A percentile compares a stretch with the other conserved stretches of the same genome.
These are phyloP conservation scores for Cynopterus brachyotis DNA, from an alignment of 2,113 vertebrate genomes.

Conservation along the genomic window DNA sequence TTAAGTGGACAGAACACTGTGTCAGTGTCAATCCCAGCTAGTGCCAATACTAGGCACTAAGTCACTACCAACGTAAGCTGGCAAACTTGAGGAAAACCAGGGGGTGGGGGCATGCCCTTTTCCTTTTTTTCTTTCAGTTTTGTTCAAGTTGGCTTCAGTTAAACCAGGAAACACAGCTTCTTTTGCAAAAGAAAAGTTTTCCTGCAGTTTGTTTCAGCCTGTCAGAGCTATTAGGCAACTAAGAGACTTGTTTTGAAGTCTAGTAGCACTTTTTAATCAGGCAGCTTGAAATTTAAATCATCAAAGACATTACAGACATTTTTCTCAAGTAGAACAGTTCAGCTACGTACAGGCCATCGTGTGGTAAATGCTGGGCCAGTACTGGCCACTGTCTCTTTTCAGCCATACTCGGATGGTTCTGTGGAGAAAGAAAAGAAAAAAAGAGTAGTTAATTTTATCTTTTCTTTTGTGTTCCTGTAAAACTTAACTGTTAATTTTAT, in stretches of 20 bases:
- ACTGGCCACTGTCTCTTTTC: slow-evolving; percentile 97
- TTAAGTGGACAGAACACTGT: accelerated
- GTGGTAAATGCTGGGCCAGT: slow-evolving; percentile 97
- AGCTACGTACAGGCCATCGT: slow-evolving; percentile 93
- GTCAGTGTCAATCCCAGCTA: background rate
- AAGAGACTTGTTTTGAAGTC: background rate
- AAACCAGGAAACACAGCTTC: background rate
- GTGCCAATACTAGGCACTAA: background rate
- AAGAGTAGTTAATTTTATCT: background rate
- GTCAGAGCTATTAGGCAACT: background rate
- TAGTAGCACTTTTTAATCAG: background rate
- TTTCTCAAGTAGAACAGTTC: background rate
- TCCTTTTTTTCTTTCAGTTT: background rate
- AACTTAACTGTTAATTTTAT: background rate
- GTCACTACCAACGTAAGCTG: accelerated
- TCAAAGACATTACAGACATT: background rate
- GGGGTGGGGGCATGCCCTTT: background rate
- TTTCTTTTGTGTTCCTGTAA: background rate
- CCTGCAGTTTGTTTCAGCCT: background rate
- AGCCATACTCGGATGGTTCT: slow-evolving; percentile 97
- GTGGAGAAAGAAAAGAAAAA: background rate
- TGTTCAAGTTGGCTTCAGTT: background rate
- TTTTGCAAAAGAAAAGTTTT: background rate
- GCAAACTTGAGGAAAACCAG: background rate
- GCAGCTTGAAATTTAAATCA: background rate